Conservation (phyloP, 2,113 vertebrate genomes). For the Dascyllus trimaculatus region DNA sequence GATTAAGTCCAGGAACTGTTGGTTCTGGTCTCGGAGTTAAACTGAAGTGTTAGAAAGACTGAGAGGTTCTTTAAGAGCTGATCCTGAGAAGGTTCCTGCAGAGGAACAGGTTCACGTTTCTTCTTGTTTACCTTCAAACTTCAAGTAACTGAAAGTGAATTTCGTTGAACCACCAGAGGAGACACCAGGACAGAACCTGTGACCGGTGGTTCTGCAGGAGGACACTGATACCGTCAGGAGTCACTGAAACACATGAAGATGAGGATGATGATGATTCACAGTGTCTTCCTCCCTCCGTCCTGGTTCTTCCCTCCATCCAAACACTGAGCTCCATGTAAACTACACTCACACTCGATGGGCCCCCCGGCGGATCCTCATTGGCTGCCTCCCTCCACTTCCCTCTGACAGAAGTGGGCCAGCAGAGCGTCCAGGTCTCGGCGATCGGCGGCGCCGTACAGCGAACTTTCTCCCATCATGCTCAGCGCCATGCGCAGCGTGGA, state of each 20-base stretch:
- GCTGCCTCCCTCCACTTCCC: conserved; percentile 87
- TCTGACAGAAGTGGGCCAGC: conserved; percentile 90
- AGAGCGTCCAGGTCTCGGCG: conserved; percentile 90
- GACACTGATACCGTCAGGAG: conserved; percentile 47
- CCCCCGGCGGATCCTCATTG: conserved; percentile 80
- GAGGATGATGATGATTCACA: conserved; percentile 54
- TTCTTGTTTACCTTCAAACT: conserved; percentile 36
- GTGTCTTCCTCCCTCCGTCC: conserved; percentile 45
- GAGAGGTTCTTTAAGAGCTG: too few species aligned
- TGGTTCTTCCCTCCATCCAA: conserved; percentile 50
- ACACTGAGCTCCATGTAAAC: conserved; percentile 68
- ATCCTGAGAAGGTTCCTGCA: too few species aligned
- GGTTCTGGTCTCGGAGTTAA: too few species aligned
- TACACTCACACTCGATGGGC: conserved; percentile 82
- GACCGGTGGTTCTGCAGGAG: conserved; percentile 30
- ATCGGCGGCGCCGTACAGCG: conserved; percentile 93
- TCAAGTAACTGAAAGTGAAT: conserved; percentile 33
- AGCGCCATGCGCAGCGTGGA: conserved; percentile 97
- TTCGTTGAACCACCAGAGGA: conserved; percentile 1
- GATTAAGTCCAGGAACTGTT: too few species aligned
- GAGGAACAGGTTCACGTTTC: conserved; percentile 14
- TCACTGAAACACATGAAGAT: conserved; percentile 24
- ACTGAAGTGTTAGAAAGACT: too few species aligned
- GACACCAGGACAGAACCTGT: too few species aligned
- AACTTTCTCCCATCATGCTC: conserved; percentile 97